Evolutionary conservation across 2,113 vertebrate genomes (phyloP).

Genomic region (Phaethornis superciliosus): DNA sequence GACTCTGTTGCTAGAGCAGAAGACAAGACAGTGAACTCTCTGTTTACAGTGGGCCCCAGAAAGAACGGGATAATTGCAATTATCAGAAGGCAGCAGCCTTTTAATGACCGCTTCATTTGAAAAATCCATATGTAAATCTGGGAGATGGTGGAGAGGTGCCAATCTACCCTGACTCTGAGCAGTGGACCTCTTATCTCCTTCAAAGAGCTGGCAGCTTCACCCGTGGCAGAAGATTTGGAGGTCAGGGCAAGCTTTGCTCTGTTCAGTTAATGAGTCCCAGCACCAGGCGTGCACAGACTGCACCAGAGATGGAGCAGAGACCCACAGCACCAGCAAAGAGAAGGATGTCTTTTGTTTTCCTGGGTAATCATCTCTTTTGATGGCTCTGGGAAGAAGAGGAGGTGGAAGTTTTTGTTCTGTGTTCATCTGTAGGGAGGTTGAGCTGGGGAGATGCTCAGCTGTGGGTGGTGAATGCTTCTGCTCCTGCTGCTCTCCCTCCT

Average conservation of each 20-base stretch:
- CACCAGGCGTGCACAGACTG: not conserved
- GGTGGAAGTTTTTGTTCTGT: accelerated
- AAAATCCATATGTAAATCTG: slow-evolving; percentile 10
- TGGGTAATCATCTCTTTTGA: not conserved
- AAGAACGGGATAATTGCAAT: slow-evolving; percentile 70
- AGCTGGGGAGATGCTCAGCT: not conserved
- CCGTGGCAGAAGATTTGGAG: not conserved
- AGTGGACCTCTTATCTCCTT: slow-evolving; percentile 29
- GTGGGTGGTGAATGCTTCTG: not conserved
- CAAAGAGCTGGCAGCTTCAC: slow-evolving; percentile 5
- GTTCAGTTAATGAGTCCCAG: not conserved
- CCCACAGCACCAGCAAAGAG: not conserved
- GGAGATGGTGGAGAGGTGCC: slow-evolving; percentile 1
- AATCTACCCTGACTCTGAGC: not conserved
- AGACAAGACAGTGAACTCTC: slow-evolving; percentile 70
- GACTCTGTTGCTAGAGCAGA: slow-evolving; percentile 28
- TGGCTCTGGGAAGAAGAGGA: not conserved
- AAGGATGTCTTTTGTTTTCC: not conserved
- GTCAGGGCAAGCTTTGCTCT: not conserved
- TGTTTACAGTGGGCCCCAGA: slow-evolving; percentile 62
- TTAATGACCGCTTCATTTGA: slow-evolving; percentile 34
- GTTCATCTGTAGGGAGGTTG: not conserved
- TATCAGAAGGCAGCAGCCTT: slow-evolving; percentile 9
- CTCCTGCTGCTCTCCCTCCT: not conserved
- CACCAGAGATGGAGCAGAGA: not conserved